Base-by-base conservation (phyloP, 1,140 invertebrate species). In the Habropoda laboriosa region DNA sequence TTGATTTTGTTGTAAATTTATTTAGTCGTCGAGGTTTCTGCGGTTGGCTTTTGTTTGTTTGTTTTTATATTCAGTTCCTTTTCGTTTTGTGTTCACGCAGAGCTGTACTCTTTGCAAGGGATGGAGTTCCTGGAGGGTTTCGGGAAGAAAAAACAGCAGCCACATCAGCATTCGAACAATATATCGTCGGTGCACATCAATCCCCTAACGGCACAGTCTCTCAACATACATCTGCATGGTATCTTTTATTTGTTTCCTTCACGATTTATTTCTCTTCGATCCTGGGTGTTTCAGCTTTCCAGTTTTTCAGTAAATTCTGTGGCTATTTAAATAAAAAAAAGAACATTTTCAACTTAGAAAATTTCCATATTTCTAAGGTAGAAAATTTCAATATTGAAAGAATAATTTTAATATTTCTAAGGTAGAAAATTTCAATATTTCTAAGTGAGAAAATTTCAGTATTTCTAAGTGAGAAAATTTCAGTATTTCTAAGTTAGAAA, bases 191-290 rank as follows among this genome's bases (percentile, higher is more conserved):
- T 89, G 85, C 89, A 90, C 60, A 91, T 92, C 84, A 93, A 92
- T 85, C 88, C 91, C 83, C 93, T 96, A 75, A 96, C 97, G 86
- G 96, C 96, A 93, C 94, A 97, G 86, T 95, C 96, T 93, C 96
- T 97, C 94, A 97, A 96, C 94, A 97, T 97, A 91, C 97, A 98
- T 92, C 94, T 97, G 89, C 96, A 97, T 94, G 97, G 97, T 98
- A 96, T 94, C 58, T 80, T 81, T 74, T 60, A 47, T 70, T 68
- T 73, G 10, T 10, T 45, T 71, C 79, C 35, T n/a, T n/a, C n/a
- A n/a, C n/a, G n/a, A 83, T 77, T 80, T 67, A 79, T 66, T 27
- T n/a, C 16, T 45, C 18, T 30, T 18, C 27, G 7, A 27, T 47
- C 5, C n/a, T n/a, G n/a, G n/a, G n/a, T n/a, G n/a, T n/a, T n/a